Evolutionary conservation across 2,797 vertebrate species (phyloP), one percentile per base, ranked within the genome.

Genomic region (Pseudotriccus pelzelni): DNA sequence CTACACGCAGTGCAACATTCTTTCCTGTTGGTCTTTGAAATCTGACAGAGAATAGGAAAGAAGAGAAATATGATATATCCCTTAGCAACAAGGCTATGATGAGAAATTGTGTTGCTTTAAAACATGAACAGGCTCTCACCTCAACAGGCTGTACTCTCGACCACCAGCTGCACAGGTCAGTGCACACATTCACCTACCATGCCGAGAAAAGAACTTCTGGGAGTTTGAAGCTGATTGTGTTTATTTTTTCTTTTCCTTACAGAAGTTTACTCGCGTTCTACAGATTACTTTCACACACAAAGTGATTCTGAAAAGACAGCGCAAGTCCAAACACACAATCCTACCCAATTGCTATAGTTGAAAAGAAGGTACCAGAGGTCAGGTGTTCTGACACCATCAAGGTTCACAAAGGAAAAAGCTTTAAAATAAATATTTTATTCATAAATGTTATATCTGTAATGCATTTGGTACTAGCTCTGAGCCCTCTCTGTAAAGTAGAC

Each of bases 21-120:
- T 68, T 73, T 87, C 34, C 56, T 66, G 14, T 59, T 56, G 41
- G 23, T 70, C 55, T 90, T 77, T 79, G 78, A 94, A 69, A 84
- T 76, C 63, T 79, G 74, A 66, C 69, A 70, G 43, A 87, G 37
- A 88, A 88, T 72, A 79, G 73, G 46, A 93, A 68, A 72, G n/a
- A 47, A 25, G 14, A 77, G 39, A 81, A 94, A 67, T 20, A 43
- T 0, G 28, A 93, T 37, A 27, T 7, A 79, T 84, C 86, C 86
- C 93, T 70, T 89, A 82, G 88, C 84, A 93, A 77, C 77, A 87
- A 32, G 63, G 47, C 88, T 82, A 79, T 84, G 84, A 92, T 95
- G 41, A 90, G 86, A 82, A 95, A 89, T 69, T 20, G 47, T 70
- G 74, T 87, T 93, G 72, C 81, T 88, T 87, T 76, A 89, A 77